Conservation (phyloP, 2,888 invertebrate species). For the Drosophila fungiperda region DNA sequence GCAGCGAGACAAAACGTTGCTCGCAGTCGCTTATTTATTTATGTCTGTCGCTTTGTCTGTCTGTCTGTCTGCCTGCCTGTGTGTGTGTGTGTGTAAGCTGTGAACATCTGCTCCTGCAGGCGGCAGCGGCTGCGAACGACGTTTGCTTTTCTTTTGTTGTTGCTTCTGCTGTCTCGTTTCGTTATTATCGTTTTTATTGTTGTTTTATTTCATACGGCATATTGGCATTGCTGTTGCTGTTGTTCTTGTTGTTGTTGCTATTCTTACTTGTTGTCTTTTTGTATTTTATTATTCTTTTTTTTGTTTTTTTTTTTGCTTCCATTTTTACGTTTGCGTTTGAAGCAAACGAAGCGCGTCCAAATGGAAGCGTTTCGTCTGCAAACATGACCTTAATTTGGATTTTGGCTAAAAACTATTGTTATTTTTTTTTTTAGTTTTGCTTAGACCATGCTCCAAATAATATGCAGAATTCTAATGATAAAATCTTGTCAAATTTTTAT, state of each 20-base stretch:
- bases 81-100: slow-evolving; percentile 65
- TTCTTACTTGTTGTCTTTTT: slow-evolving; percentile 34
- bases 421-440: neutral
- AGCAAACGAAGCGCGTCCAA: slow-evolving; percentile 54
- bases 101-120: slow-evolving; percentile 84
- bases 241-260: slow-evolving; percentile 29
- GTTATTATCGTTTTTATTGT: slow-evolving; percentile 79
- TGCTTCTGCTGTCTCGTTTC: slow-evolving; percentile 64
- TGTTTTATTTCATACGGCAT: slow-evolving; percentile 73
- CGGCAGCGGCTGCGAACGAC: slow-evolving; percentile 66
- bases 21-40: slow-evolving; percentile 79
- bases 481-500: neutral
- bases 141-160: slow-evolving; percentile 65
- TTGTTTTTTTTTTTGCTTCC: slow-evolving; percentile 13
- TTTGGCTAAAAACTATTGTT: slow-evolving; percentile 19
- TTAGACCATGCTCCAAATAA: slow-evolving; percentile 15
- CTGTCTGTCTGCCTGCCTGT: slow-evolving; percentile 16
- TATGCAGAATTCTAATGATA: neutral
- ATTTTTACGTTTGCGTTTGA: slow-evolving; percentile 32
- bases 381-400: slow-evolving; percentile 61
- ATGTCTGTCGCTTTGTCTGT: slow-evolving; percentile 65
- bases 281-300: slow-evolving; percentile 40
- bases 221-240: slow-evolving; percentile 48
- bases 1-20: slow-evolving; percentile 66
- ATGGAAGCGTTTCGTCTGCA: slow-evolving; percentile 56